Conservation (phyloP, 2,113 vertebrate species). For the Percopsis transmontana region DNA sequence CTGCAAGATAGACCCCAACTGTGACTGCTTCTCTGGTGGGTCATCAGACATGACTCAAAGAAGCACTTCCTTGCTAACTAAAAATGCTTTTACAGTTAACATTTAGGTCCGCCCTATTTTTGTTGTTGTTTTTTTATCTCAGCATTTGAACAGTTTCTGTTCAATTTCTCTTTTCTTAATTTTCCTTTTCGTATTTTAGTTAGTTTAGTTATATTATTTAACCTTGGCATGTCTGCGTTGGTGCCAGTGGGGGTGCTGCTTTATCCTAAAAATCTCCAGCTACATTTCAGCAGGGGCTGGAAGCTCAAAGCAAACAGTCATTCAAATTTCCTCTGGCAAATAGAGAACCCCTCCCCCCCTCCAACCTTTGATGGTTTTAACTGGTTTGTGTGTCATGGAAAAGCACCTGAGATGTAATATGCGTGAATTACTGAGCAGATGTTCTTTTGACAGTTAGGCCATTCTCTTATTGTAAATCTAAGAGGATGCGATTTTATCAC, state of each 20-base stretch:
- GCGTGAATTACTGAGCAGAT: constrained; percentile 67
- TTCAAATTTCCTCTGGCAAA: constrained; percentile 58
- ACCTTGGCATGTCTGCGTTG: background rate
- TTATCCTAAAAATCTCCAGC: constrained; percentile 42
- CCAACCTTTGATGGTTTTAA: constrained; percentile 40
- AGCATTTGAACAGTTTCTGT: background rate
- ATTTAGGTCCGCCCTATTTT: too few relatives aligned
- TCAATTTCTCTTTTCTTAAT: too few relatives aligned
- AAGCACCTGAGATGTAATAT: constrained; percentile 64
- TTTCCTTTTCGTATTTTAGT: too few relatives aligned
- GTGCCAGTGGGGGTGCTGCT: constrained; percentile 12
- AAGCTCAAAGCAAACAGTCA: constrained; percentile 40
- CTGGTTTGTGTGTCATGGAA: constrained; percentile 47
- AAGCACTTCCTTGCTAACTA: background rate
- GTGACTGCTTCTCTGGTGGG: constrained; percentile 96
- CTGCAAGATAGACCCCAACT: constrained; percentile 98
- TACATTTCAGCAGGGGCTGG: constrained; percentile 50
- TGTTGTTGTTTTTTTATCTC: too few relatives aligned
- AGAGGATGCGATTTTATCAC: constrained; percentile 73
- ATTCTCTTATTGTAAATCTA: constrained; percentile 68
- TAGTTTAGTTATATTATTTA: constrained; percentile 28
- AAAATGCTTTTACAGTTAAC: too few relatives aligned
- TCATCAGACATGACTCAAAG: constrained; percentile 26
- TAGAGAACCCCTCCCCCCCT: constrained; percentile 37
- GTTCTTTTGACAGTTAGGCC: constrained; percentile 71